A percentile compares a stretch with the other conserved stretches of the same genome.
Conservation (phyloP, 2,113 vertebrate species). For the Ariopsis seemanni region DNA sequence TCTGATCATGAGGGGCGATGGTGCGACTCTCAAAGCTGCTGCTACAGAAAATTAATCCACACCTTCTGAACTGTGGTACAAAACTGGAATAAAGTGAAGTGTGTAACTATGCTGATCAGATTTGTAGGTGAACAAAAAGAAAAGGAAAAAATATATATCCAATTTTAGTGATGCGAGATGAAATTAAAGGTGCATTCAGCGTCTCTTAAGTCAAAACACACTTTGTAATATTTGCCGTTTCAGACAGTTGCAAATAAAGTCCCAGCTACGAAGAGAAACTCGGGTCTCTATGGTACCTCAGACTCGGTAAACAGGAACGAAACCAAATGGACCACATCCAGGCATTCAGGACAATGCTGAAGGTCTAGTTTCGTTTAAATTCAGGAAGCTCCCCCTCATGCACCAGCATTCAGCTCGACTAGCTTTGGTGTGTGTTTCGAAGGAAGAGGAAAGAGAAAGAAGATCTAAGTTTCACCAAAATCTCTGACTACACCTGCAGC, state of each 20-base stretch:
- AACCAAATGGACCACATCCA: background rate
- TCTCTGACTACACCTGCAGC: constrained; percentile 5
- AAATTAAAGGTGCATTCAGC: background rate
- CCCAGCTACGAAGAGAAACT: background rate
- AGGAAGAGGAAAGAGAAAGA: background rate
- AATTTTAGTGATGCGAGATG: background rate
- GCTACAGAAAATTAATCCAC: no score
- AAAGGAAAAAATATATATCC: background rate
- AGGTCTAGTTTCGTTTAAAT: background rate
- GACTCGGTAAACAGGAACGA: background rate
- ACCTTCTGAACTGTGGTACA: no score
- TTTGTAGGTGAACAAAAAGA: background rate
- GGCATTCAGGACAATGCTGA: background rate
- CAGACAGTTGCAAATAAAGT: background rate
- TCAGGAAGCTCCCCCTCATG: background rate
- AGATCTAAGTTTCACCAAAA: background rate
- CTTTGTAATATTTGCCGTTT: background rate
- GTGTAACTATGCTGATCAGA: background rate
- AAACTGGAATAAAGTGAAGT: no score
- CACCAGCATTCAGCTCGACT: background rate
- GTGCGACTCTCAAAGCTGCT: no score
- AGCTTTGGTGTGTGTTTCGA: background rate
- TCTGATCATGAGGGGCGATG: background rate
- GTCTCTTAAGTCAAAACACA: background rate
- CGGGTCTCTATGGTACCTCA: background rate